Percentiles rank a stretch among this genome's conserved stretches.
Conservation (phyloP, 1,140 invertebrate genomes). For the Macrotrachela quadricornifera region DNA sequence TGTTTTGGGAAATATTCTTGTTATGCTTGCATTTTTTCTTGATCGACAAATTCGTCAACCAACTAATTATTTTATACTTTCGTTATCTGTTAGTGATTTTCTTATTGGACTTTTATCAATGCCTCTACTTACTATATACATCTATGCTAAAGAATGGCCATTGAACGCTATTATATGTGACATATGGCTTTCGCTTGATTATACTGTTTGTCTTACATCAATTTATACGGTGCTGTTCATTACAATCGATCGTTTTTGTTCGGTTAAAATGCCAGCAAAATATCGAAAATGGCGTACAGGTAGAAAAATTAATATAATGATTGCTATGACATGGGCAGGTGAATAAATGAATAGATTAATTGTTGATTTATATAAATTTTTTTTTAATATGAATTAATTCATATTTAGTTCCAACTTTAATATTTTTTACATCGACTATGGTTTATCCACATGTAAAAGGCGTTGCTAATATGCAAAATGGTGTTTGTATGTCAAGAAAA, state of each 20-base stretch:
- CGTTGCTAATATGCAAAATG: conserved; percentile 21
- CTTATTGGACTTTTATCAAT: conserved; percentile 69
- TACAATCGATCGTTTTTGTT: conserved; percentile 93
- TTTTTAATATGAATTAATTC: no score
- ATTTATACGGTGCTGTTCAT: conserved; percentile 97
- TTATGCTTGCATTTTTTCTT: conserved; percentile 80
- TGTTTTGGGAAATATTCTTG: conserved; percentile 80
- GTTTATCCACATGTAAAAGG: conserved; percentile 92
- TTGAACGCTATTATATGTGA: conserved; percentile 85
- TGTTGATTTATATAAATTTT: no score
- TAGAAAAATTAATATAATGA: conserved; percentile 66
- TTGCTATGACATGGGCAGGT: conserved; percentile 51
- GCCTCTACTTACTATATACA: conserved; percentile 86
- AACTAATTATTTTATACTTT: conserved; percentile 97
- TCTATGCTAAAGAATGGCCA: conserved; percentile 74
- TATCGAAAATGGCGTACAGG: conserved; percentile 93
- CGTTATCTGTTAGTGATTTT: conserved; percentile 86
- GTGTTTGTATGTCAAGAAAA: no score
- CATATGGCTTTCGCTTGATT: conserved; percentile 93
- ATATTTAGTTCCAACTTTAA: conserved; percentile 61
- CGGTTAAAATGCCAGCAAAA: conserved; percentile 89
- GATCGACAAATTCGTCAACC: conserved; percentile 90
- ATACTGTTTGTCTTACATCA: conserved; percentile 91
- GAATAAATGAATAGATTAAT: no score
- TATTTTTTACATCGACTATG: conserved; percentile 96